A percentile compares a stretch with the other conserved stretches of the same genome.
These are phyloP conservation scores for Apamea epomidion DNA, from an alignment of 2,888 invertebrate genomes.

Conservation along the genomic window DNA sequence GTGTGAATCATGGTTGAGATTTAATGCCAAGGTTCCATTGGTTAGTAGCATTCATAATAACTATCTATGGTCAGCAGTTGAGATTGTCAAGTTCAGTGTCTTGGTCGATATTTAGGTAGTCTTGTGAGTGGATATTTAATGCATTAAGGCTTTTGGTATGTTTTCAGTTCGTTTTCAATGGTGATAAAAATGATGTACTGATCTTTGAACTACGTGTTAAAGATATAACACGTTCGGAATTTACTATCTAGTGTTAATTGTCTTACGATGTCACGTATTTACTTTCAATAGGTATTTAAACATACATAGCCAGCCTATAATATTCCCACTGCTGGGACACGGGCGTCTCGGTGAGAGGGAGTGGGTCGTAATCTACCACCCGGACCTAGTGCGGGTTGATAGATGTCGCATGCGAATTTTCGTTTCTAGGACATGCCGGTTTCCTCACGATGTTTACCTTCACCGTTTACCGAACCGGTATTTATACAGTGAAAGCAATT, in stretches of 20 bases:
- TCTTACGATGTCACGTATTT: slow-evolving; percentile 9
- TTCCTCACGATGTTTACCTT: neutral
- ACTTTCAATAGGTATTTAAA: neutral
- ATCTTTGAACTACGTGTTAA: slow-evolving; percentile 40
- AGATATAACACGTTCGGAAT: slow-evolving; percentile 9
- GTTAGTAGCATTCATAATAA: slow-evolving; percentile 60
- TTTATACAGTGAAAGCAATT: neutral
- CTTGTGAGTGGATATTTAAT: neutral
- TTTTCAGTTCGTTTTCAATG: slow-evolving; percentile 20
- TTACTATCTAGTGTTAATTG: slow-evolving; percentile 4
- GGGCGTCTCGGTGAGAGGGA: neutral
- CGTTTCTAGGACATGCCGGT: neutral
- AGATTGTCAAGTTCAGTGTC: slow-evolving; percentile 37
- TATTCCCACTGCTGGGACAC: too few species aligned
- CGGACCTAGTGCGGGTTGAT: neutral
- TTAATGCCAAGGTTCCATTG: slow-evolving; percentile 78
- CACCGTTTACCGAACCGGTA: neutral
- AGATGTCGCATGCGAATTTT: neutral
- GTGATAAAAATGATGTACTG: slow-evolving; percentile 10
- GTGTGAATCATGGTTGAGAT: slow-evolving; percentile 74
- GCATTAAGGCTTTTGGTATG: neutral
- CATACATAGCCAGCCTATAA: neutral
- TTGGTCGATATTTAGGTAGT: neutral
- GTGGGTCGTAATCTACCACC: too few species aligned
- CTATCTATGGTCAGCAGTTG: slow-evolving; percentile 25